These are phyloP conservation scores for Noctilio leporinus DNA, from an alignment of 2,113 vertebrate species.

Conservation along the genomic window DNA sequence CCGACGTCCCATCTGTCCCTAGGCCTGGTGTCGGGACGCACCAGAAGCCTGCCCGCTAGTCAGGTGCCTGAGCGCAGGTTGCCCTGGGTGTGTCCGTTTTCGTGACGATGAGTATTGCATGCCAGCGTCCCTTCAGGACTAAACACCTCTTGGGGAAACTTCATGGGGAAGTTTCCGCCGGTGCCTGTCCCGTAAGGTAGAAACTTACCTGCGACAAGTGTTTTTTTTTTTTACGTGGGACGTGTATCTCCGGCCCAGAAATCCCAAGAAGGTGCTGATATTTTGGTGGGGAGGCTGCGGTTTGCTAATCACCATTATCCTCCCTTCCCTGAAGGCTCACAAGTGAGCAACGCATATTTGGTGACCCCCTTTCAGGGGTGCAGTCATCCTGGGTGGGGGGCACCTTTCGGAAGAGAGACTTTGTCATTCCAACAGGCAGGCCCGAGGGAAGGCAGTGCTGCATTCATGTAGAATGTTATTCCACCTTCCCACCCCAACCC, in stretches of 20 bases:
- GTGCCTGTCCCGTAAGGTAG: neutral
- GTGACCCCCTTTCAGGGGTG: too few species aligned
- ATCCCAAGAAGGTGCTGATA: neutral
- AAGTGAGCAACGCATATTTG: fast-evolving
- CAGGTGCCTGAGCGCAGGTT: conserved; percentile 64
- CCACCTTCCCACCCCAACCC: neutral
- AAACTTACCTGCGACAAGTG: fast-evolving
- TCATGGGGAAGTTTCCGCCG: neutral
- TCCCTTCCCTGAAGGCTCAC: neutral
- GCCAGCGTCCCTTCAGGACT: conserved; percentile 70
- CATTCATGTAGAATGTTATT: fast-evolving
- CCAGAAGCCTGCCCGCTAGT: neutral
- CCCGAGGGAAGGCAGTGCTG: fast-evolving
- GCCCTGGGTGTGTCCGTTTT: conserved; percentile 74
- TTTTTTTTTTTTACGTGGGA: too few species aligned
- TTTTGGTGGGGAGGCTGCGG: fast-evolving
- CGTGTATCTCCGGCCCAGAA: fast-evolving
- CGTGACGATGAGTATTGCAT: conserved; percentile 73
- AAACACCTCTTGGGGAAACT: conserved; percentile 39
- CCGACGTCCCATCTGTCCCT: fast-evolving
- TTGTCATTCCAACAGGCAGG: neutral
- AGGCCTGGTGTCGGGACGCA: neutral
- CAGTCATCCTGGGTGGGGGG: too few species aligned
- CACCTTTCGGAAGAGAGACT: fast-evolving
- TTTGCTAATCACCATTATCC: neutral